phyloP scores from a whole-genome alignment of 2,888 invertebrate genomes.

The Noctua comes region DNA sequence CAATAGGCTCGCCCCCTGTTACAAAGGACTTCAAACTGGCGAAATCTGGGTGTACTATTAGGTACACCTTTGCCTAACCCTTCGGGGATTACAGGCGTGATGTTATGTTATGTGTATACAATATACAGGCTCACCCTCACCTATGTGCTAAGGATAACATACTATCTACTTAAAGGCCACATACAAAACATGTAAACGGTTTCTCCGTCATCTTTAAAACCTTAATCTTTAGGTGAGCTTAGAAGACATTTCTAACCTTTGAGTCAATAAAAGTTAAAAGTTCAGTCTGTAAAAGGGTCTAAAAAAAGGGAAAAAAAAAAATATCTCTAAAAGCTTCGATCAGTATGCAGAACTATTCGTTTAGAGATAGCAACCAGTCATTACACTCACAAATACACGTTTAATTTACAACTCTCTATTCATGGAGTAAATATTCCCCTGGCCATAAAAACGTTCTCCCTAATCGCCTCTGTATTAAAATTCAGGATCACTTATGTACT shows the following conservation, averaged over 20 bases:
- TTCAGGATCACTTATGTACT: constrained; percentile 35
- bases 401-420: constrained; percentile 27
- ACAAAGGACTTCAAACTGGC: too few relatives aligned
- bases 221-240: not conserved
- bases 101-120: not conserved
- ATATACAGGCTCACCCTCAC: not conserved
- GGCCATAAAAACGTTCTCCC: constrained; percentile 18
- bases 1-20: too few relatives aligned
- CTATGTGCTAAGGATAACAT: not conserved
- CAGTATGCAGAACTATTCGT: constrained; percentile 9
- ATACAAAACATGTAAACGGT: not conserved
- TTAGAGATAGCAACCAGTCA: not conserved
- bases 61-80: too few relatives aligned
- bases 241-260: not conserved
- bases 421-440: constrained; percentile 20
- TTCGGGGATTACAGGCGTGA: too few relatives aligned
- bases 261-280: constrained; percentile 12
- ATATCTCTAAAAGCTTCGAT: not conserved
- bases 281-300: not conserved
- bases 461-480: constrained; percentile 46
- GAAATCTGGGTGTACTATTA: too few relatives aligned
- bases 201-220: not conserved
- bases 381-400: constrained; percentile 31
- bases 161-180: not conserved
- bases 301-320: too few relatives aligned